phyloP scores from a whole-genome alignment of 2,888 invertebrate species.

The Ceratothoa steindachneri region DNA sequence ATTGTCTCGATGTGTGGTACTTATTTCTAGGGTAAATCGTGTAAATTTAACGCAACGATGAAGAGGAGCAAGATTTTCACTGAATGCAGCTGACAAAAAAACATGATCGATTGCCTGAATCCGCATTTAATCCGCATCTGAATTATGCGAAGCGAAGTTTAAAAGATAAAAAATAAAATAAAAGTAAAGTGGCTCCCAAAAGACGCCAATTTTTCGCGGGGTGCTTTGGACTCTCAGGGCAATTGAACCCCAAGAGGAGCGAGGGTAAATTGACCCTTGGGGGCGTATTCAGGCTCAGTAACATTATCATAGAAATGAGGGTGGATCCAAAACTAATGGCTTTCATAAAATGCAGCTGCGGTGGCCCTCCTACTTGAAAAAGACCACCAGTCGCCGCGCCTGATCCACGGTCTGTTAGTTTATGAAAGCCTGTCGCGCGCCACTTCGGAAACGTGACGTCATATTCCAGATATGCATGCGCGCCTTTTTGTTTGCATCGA shows the following conservation, averaged over 20 bases:
- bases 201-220: not conserved
- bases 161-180: not conserved
- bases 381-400: conserved; percentile 6
- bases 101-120: no score
- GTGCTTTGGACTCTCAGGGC: not conserved
- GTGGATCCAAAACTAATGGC: conserved; percentile 28
- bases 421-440: not conserved
- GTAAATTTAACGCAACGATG: no score
- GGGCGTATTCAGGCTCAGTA: conserved; percentile 18
- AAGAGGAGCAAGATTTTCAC: no score
- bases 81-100: no score
- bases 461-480: not conserved
- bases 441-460: not conserved
- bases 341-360: conserved; percentile 41
- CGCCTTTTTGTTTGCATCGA: no score
- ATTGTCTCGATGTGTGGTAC: no score
- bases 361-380: conserved; percentile 21
- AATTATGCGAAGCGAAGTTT: not conserved
- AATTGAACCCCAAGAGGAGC: not conserved
- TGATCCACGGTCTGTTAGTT: conserved; percentile 13
- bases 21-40: no score
- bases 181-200: not conserved
- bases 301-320: conserved; percentile 41
- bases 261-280: conserved; percentile 1
- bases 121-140: not conserved